Conservation (phyloP, 92 coral and sea anemone genomes). For the Phenganax stokvisi region DNA sequence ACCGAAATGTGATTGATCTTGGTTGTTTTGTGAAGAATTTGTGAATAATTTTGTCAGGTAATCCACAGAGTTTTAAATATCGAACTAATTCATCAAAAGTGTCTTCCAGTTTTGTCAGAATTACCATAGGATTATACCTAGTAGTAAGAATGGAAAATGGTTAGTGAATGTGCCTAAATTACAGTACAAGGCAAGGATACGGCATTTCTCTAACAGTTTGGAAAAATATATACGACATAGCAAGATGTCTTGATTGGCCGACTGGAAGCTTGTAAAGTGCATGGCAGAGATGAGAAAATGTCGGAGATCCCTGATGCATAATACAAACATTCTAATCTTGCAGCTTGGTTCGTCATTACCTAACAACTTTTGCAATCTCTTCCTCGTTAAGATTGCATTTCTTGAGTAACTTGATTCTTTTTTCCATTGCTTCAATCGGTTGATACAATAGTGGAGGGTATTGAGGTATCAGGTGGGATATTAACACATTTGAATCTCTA, state of each 20-base stretch:
- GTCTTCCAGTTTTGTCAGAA: slow-evolving; percentile 24
- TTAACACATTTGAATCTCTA: slow-evolving; percentile 25
- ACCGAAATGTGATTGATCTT: slow-evolving; percentile 25
- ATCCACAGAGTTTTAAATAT: slow-evolving; percentile 28
- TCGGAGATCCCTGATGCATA: no score
- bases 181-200: no score
- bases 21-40: slow-evolving; percentile 34
- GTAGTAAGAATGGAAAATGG: neutral
- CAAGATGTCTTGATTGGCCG: no score
- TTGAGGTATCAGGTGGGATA: slow-evolving; percentile 32
- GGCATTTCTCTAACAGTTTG: no score
- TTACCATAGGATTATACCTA: slow-evolving; percentile 28
- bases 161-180: neutral
- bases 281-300: no score
- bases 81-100: slow-evolving; percentile 23
- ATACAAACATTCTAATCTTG: no score
- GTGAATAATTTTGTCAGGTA: slow-evolving; percentile 29
- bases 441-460: slow-evolving; percentile 22
- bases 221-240: no score
- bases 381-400: slow-evolving; percentile 26
- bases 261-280: no score
- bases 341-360: neutral
- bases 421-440: slow-evolving; percentile 7
- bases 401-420: slow-evolving; percentile 7
- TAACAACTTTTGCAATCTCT: slow-evolving; percentile 24